phyloP scores from a whole-genome alignment of 2,113 vertebrate species.

The Ovis canadensis region DNA sequence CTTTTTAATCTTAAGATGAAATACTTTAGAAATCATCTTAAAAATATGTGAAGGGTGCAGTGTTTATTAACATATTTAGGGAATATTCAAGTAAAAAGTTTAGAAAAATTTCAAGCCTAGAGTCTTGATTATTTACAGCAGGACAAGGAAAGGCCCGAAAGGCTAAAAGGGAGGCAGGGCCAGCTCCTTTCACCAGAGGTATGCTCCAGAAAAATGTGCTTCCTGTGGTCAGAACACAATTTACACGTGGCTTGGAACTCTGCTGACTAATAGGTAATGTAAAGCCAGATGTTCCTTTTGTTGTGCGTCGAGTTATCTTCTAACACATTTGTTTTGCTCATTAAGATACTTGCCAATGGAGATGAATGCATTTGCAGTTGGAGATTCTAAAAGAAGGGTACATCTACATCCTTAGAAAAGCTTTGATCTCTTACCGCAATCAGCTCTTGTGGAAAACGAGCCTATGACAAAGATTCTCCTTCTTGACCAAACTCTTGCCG shows the following conservation, averaged over 20 bases:
- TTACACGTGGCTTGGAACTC: background rate
- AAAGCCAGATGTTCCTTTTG: background rate
- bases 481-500: background rate
- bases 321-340: background rate
- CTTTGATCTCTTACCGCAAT: background rate
- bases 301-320: background rate
- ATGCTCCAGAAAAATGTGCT: background rate
- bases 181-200: background rate
- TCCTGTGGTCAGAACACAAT: background rate
- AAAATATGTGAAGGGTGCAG: background rate
- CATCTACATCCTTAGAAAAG: background rate
- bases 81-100: background rate
- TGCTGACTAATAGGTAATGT: background rate
- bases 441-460: background rate
- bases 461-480: background rate
- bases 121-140: background rate
- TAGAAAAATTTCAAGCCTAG: background rate
- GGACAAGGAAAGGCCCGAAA: background rate
- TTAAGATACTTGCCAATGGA: background rate
- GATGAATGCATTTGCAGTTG: background rate
- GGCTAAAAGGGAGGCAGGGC: background rate
- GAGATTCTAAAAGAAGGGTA: background rate
- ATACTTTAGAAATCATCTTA: background rate
- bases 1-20: background rate
- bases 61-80: background rate